Evolutionary conservation across 2,113 vertebrate genomes (phyloP), one percentile per base, ranked within the genome.

Genomic region (Phycodurus eques): DNA sequence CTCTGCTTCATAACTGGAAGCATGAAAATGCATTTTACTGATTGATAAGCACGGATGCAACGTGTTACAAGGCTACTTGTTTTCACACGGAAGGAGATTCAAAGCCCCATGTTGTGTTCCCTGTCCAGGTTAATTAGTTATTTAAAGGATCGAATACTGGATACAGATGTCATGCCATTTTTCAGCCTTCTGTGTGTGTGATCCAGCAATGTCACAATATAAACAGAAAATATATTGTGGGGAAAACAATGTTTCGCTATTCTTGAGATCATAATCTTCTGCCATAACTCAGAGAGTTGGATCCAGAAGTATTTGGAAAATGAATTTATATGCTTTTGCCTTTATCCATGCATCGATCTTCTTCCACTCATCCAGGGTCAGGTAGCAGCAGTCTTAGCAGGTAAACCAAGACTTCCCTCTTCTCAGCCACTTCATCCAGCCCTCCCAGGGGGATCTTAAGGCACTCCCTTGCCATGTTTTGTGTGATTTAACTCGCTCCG

Each of bases 1-100:
- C 46, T 71, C 33, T 35, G 39, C 65, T 64, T 13, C 14, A 66
- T 75, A 44, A 70, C 57, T 71, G 76, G 54, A 73, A 73, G 83
- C 80, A 22, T 81, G 57, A 19, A 63, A 82, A 79, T 83, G 3
- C 4, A 83, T 87, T 89, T 81, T 64, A 53, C 57, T 69, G 78
- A 73, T 73, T 76, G 56, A 75, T 85, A 68, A 73, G 63, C 17
- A 27, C 80, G 80, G 77, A 85, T 85, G 46, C 10, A 19, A 70
- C 65, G 78, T 62, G 61, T 87, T 85, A 77, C 22, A 79, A 73
- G 71, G 74, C 60, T 31, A 70, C 64, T 71, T 84, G 65, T 74
- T 59, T 71, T 42, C 33, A 17, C 71, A 88, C 84, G 84, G 80
- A 75, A 75, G 63, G 47, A 80, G 71, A 83, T 83, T 89, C 82